Percentiles rank a stretch among this genome's conserved stretches.
Evolutionary conservation across 1,140 invertebrate species (phyloP).

Genomic region (Papilio glaucus): DNA sequence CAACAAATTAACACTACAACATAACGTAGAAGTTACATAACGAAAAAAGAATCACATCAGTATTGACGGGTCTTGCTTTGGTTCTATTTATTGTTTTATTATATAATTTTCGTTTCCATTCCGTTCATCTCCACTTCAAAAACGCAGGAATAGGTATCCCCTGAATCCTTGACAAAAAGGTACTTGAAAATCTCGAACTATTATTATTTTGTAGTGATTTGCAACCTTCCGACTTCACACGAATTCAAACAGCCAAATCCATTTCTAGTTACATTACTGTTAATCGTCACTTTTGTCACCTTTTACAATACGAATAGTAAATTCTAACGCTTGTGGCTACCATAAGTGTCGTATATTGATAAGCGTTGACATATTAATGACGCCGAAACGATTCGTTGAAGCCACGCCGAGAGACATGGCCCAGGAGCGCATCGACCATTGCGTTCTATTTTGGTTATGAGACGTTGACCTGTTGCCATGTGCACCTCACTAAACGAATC

Average conservation of each 20-base stretch:
- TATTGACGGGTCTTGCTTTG: too few species aligned
- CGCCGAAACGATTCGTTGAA: conserved; percentile 66
- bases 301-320: neutral
- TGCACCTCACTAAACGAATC: conserved; percentile 62
- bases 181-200: too few species aligned
- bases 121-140: too few species aligned
- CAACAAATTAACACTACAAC: too few species aligned
- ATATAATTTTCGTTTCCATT: too few species aligned
- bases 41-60: too few species aligned
- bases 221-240: too few species aligned
- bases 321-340: conserved; percentile 13
- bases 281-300: conserved; percentile 15
- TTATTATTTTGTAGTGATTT: too few species aligned
- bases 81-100: too few species aligned
- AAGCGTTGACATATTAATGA: conserved; percentile 77
- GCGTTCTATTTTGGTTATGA: conserved; percentile 68
- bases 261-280: neutral
- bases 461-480: conserved; percentile 75
- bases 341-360: conserved; percentile 58
- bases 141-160: too few species aligned
- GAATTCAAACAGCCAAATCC: neutral
- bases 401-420: conserved; percentile 65
- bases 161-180: too few species aligned
- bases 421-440: conserved; percentile 58
- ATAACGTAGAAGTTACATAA: too few species aligned